A percentile compares a stretch with the other conserved stretches of the same genome.
These are phyloP conservation scores for Smutsia temminckii DNA, from an alignment of 2,797 vertebrate species.

Conservation along the genomic window DNA sequence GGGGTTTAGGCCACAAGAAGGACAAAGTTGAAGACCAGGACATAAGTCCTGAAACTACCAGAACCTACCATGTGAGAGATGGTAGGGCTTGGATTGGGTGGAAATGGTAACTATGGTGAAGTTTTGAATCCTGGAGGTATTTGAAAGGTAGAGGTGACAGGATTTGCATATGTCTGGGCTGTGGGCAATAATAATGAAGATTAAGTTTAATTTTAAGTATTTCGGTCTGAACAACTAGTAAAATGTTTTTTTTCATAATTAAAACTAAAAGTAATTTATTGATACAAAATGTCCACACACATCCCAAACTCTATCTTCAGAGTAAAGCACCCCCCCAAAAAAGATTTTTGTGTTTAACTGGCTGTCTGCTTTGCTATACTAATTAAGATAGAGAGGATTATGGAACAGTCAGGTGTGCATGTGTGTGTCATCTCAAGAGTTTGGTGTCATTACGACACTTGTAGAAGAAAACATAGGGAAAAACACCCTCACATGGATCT, in stretches of 20 bases:
- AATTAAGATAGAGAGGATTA: background rate
- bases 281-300: too few relatives aligned
- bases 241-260: background rate
- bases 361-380: too few relatives aligned
- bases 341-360: too few relatives aligned
- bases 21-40: background rate
- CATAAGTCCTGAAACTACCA: background rate
- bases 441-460: too few relatives aligned
- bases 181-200: background rate
- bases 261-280: too few relatives aligned
- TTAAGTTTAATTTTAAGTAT: background rate
- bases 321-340: too few relatives aligned
- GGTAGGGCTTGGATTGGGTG: background rate
- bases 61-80: background rate
- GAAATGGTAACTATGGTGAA: background rate
- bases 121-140: background rate
- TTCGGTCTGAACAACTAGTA: background rate
- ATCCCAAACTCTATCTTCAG: too few relatives aligned
- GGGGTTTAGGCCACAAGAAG: background rate
- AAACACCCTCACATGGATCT: too few relatives aligned
- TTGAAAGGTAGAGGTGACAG: background rate
- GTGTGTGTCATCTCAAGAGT: background rate
- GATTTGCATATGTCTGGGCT: background rate
- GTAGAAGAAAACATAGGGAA: too few relatives aligned
- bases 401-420: background rate